Conservation (phyloP, 2,888 invertebrate genomes). For the Agrochola circellaris region DNA sequence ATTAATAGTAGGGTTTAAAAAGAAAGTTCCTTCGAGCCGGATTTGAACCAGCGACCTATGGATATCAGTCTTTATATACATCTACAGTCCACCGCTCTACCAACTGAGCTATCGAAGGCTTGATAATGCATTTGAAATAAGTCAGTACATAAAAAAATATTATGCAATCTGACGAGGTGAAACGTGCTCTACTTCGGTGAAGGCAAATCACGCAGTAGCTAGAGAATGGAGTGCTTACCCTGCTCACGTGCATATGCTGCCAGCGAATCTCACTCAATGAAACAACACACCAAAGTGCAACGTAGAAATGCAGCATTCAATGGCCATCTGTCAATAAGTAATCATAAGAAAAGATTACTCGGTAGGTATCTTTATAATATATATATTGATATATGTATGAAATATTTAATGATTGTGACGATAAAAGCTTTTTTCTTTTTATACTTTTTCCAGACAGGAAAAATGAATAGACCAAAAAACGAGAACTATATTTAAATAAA, state of each 20-base stretch:
- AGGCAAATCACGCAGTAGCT: slow-evolving; percentile 17
- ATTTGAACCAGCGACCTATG: slow-evolving; percentile 92
- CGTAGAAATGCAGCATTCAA: neutral
- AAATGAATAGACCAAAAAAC: neutral
- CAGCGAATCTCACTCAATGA: neutral
- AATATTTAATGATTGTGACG: too few relatives aligned
- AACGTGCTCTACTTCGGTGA: slow-evolving; percentile 29
- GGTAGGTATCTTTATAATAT: neutral
- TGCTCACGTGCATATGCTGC: neutral
- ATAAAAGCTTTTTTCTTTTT: neutral
- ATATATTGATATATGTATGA: neutral
- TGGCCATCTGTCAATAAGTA: too few relatives aligned
- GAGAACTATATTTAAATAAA: neutral
- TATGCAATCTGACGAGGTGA: slow-evolving; percentile 29
- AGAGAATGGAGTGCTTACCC: slow-evolving; percentile 23
- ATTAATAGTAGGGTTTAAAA: slow-evolving; percentile 42
- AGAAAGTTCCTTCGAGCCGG: slow-evolving; percentile 89
- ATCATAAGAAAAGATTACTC: neutral
- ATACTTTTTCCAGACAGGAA: neutral
- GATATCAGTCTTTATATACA: slow-evolving; percentile 76
- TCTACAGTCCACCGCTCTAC: slow-evolving; percentile 90
- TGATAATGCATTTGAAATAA: slow-evolving; percentile 37
- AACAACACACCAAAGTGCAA: neutral
- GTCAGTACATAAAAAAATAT: slow-evolving; percentile 11
- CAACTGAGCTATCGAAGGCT: slow-evolving; percentile 77